phyloP scores from a whole-genome alignment of 2,797 vertebrate genomes.

The Falco columbarius region DNA sequence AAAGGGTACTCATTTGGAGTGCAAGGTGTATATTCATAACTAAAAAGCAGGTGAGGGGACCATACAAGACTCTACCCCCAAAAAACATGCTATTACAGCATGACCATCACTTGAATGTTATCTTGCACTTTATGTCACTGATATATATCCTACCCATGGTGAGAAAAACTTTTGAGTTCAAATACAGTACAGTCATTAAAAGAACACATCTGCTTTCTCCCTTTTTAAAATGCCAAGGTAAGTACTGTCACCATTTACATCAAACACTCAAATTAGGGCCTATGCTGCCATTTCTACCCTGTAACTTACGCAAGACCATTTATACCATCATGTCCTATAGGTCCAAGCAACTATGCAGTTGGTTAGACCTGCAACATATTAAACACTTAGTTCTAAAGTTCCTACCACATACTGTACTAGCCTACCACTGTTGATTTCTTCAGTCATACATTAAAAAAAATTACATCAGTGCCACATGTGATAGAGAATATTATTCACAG shows the following conservation, averaged over 20 bases:
- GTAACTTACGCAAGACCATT: neutral
- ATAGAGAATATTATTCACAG: neutral
- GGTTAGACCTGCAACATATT: neutral
- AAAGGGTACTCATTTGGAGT: neutral
- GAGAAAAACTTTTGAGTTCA: neutral
- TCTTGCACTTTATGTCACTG: neutral
- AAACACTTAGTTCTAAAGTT: neutral
- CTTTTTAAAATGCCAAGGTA: neutral
- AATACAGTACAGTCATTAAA: neutral
- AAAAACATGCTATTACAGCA: neutral
- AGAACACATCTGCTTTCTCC: neutral
- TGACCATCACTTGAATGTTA: neutral
- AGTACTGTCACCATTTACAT: neutral
- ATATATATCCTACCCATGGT: neutral
- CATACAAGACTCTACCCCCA: neutral
- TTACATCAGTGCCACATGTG: neutral
- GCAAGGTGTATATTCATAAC: neutral
- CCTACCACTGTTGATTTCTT: neutral
- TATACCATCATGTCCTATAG: neutral
- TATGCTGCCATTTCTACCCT: neutral
- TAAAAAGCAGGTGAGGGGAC: neutral
- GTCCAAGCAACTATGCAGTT: neutral
- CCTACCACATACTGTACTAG: neutral
- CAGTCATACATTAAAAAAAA: neutral
- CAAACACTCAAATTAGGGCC: neutral